phyloP scores from a whole-genome alignment of 2,888 invertebrate species.

The Leptopilina syphax region DNA sequence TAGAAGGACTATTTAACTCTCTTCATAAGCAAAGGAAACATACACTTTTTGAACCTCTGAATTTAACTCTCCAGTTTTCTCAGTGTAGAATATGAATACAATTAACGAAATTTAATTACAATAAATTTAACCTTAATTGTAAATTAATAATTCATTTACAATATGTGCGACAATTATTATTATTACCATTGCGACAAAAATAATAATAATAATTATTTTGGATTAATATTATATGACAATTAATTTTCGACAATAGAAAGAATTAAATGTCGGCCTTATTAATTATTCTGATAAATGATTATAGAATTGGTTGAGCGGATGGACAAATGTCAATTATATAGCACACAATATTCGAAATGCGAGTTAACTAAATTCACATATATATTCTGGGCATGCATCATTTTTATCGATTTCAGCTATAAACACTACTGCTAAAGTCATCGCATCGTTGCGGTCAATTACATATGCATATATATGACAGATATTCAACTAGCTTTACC shows the following conservation, averaged over 20 bases:
- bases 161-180: too few species aligned
- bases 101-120: too few species aligned
- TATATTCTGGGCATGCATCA: slow-evolving; percentile 5
- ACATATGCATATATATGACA: slow-evolving; percentile 20
- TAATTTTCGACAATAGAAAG: neutral
- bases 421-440: slow-evolving; percentile 18
- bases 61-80: too few species aligned
- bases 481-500: neutral
- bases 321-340: slow-evolving; percentile 6
- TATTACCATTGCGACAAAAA: too few species aligned
- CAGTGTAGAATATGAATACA: too few species aligned
- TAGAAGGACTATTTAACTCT: too few species aligned
- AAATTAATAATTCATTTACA: too few species aligned
- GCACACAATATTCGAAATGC: neutral
- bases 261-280: neutral
- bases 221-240: neutral
- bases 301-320: neutral
- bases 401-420: slow-evolving; percentile 28
- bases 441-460: slow-evolving; percentile 24
- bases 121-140: too few species aligned
- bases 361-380: slow-evolving; percentile 8
- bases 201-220: too few species aligned
- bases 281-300: slow-evolving; percentile 11
- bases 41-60: too few species aligned
- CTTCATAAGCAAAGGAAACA: too few species aligned